phyloP scores from a whole-genome alignment of 37 sponge, comb jelly and placozoan species.

The Agelas oroides region DNA sequence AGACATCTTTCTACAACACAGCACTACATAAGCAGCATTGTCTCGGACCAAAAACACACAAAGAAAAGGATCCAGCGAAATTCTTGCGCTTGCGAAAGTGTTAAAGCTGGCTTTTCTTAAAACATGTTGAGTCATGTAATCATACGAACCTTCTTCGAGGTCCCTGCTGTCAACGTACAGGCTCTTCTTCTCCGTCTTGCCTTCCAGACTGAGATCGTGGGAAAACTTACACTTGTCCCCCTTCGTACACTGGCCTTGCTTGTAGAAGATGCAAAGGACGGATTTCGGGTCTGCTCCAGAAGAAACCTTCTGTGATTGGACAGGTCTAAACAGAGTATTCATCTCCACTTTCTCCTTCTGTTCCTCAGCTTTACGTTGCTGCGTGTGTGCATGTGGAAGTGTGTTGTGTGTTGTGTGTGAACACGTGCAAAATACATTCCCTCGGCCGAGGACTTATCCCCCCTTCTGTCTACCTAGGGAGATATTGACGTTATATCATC shows the following conservation, averaged over 20 bases:
- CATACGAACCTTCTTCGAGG: conserved; percentile 59
- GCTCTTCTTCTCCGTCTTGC: conserved; percentile 91
- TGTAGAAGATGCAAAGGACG: conserved; percentile 96
- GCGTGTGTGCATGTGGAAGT: not conserved
- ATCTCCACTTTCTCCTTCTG: conserved; percentile 77
- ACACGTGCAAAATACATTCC: too few relatives aligned
- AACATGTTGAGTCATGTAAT: too few relatives aligned
- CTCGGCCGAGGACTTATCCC: too few relatives aligned
- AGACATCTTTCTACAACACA: too few relatives aligned
- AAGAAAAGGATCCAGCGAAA: too few relatives aligned
- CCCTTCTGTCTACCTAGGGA: too few relatives aligned
- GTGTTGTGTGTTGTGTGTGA: not conserved
- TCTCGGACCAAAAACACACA: too few relatives aligned
- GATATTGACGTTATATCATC: too few relatives aligned
- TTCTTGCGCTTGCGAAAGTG: too few relatives aligned
- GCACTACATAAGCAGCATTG: not conserved
- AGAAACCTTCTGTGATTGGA: conserved; percentile 72
- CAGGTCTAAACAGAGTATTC: conserved; percentile 84
- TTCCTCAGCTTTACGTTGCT: conserved; percentile 75
- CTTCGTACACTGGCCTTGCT: conserved; percentile 94
- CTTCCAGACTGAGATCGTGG: conserved; percentile 93
- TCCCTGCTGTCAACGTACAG: conserved; percentile 94
- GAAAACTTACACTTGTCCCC: conserved; percentile 99
- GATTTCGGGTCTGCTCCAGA: conserved; percentile 97
- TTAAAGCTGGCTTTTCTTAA: too few relatives aligned